Evolutionary conservation across 2,888 invertebrate species (phyloP), one percentile per base, ranked within the genome.

Genomic region (Thera obeliscata): DNA sequence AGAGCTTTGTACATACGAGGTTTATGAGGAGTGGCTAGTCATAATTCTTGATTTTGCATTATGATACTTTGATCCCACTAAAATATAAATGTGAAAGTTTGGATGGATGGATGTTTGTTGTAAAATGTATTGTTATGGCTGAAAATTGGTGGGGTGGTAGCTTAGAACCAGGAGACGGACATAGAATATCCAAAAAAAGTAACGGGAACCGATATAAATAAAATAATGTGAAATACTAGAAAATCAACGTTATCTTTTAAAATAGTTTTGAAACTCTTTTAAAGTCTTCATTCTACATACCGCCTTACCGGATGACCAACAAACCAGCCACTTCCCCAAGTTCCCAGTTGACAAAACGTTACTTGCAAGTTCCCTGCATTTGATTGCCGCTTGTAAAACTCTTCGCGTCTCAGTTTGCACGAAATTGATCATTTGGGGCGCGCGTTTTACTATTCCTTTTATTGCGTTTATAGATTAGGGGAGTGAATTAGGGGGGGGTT

Each of bases 301-400:
- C 9, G 57, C 56, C 52, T 66, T 57, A 61, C 38, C 1, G 43
- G 43, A 41, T 60, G 49, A 0, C 59, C 56, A 50, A 48, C 60
- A 35, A 50, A 66, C 61, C 49, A 43, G 46, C 57, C 11, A 62
- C 59, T 59, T 48, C 49, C 60, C 35, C 57, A 7, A 62, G 55
- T 59, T 48, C 49, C 60, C 35, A 52, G 60, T 66, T 66, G 61
- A 66, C 70, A 61, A 76, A 77, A 75, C 74, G 75, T 78, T 80
- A 76, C 76, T 79, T 78, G 82, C 80, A 82, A 80, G 72, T 56
- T 69, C 76, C 77, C 80, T 81, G 79, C 80, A 78, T 78, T 82
- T 82, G 81, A 83, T 80, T 76, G 72, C 69, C 67, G 58, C 70
- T 72, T 67, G 69, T 71, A 65, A 71, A 69, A 63, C 69, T 61